A percentile compares a stretch with the other conserved stretches of the same genome.
Conservation (phyloP, 2,113 vertebrate genomes). For the Nyctibius bracteatus region DNA sequence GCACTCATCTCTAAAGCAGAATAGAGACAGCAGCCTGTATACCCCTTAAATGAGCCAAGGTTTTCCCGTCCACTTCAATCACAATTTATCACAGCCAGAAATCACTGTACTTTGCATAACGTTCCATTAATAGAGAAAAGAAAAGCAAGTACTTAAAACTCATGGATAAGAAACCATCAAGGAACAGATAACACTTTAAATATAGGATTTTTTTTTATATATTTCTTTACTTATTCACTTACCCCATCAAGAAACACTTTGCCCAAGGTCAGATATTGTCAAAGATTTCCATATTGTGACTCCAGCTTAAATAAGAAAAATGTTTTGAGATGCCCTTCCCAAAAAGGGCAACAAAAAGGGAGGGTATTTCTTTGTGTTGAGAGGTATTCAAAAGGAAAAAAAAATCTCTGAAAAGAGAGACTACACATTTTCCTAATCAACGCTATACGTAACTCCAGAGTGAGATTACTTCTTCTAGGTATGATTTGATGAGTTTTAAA, state of each 20-base stretch:
- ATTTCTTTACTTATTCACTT: background rate
- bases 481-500: background rate
- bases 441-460: background rate
- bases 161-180: background rate
- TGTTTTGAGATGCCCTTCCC: background rate
- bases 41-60: background rate
- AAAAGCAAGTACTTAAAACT: background rate
- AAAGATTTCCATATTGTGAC: background rate
- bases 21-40: background rate
- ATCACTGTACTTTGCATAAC: background rate
- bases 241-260: background rate
- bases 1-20: background rate
- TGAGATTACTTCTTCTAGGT: background rate
- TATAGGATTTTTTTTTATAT: background rate
- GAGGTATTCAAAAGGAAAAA: background rate
- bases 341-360: background rate
- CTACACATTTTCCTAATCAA: background rate
- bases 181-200: background rate
- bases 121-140: background rate
- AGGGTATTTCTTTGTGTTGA: background rate
- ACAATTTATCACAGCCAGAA: background rate
- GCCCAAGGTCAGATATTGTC: background rate
- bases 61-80: background rate
- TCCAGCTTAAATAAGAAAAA: background rate
- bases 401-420: background rate